A percentile compares a stretch with the other conserved stretches of the same genome.
These are phyloP conservation scores for Falco concolor DNA, from an alignment of 2,797 vertebrate genomes.

Conservation along the genomic window DNA sequence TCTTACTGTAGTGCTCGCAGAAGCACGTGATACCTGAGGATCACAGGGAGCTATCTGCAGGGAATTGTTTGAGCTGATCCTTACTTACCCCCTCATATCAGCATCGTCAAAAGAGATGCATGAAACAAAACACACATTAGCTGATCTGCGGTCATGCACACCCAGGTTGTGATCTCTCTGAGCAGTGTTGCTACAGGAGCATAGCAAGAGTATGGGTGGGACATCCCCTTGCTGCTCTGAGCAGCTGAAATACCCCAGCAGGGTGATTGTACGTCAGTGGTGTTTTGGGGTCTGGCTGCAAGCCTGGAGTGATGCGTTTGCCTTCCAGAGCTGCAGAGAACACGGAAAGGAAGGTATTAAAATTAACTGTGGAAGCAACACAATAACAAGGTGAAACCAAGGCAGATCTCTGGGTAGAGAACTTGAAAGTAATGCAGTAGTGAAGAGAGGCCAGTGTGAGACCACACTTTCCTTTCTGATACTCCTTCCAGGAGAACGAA, in stretches of 20 bases:
- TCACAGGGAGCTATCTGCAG: background rate
- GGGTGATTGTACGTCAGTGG: background rate
- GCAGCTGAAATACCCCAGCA: background rate
- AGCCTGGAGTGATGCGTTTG: background rate
- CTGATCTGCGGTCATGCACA: fast-evolving
- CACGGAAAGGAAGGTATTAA: background rate
- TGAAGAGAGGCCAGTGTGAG: background rate
- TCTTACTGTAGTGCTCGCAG: background rate
- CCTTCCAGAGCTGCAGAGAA: background rate
- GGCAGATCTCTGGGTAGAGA: background rate
- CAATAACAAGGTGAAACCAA: background rate
- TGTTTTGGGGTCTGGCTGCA: background rate
- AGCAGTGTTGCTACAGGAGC: background rate
- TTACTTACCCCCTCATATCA: background rate
- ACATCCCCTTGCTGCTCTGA: background rate
- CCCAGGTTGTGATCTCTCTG: background rate
- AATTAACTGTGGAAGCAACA: background rate
- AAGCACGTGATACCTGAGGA: background rate
- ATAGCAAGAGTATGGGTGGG: background rate
- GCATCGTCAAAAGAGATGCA: background rate
- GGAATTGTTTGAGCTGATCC: background rate
- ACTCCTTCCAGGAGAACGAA: background rate
- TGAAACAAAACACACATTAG: background rate
- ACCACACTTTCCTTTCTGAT: background rate
- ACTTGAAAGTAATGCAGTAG: background rate